These are phyloP conservation scores for Goniozus legneri DNA, from an alignment of 1,140 invertebrate genomes.

Conservation along the genomic window DNA sequence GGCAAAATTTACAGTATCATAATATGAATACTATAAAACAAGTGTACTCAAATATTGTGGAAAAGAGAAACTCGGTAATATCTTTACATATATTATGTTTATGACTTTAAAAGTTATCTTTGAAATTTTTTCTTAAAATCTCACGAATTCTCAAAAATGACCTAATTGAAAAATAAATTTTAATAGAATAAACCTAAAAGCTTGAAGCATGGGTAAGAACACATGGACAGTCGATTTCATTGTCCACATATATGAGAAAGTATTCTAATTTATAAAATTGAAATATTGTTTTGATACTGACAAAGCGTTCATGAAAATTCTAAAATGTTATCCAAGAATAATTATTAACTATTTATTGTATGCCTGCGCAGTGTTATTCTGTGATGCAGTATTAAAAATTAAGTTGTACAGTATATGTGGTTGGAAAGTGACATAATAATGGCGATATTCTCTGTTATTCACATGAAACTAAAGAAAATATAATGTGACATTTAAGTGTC, in stretches of 20 bases:
- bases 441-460: too few species aligned
- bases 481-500: too few species aligned
- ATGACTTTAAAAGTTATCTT: slow-evolving; percentile 6
- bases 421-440: too few species aligned
- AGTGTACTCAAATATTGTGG: slow-evolving; percentile 18
- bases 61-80: slow-evolving; percentile 19
- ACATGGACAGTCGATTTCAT: neutral
- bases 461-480: too few species aligned
- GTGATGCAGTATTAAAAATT: slow-evolving; percentile 31
- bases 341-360: slow-evolving; percentile 18
- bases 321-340: slow-evolving; percentile 1
- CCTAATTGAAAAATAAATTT: slow-evolving; percentile 9
- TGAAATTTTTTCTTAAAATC: neutral
- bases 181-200: neutral
- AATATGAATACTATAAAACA: slow-evolving; percentile 11
- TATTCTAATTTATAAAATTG: neutral
- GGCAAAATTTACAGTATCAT: slow-evolving; percentile 14
- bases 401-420: slow-evolving; percentile 17
- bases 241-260: neutral
- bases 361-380: slow-evolving; percentile 3
- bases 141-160: neutral
- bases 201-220: too few species aligned
- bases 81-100: slow-evolving; percentile 12
- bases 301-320: slow-evolving; percentile 4
- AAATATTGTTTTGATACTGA: slow-evolving; percentile 4